Conservation (phyloP, 1,140 invertebrate species). For the Piezodorus guildinii region DNA sequence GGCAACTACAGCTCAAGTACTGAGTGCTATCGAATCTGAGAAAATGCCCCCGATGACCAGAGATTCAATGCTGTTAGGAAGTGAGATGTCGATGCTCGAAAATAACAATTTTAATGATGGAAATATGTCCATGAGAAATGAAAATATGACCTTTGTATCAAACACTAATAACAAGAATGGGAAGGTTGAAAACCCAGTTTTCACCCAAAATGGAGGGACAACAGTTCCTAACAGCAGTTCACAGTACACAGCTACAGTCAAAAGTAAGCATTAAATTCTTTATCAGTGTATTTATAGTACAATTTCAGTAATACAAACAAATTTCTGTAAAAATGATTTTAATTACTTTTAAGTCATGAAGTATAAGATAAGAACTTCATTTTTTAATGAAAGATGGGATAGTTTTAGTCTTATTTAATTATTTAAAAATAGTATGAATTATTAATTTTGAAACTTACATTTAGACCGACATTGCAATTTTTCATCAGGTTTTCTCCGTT, state of each 20-base stretch:
- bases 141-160: slow-evolving; percentile 22
- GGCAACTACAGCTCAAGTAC: slow-evolving; percentile 30
- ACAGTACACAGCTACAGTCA: slow-evolving; percentile 38
- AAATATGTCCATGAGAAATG: slow-evolving; percentile 20
- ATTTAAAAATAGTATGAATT: too few species aligned
- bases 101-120: slow-evolving; percentile 19
- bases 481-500: too few species aligned
- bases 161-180: slow-evolving; percentile 22
- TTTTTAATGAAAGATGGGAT: too few species aligned
- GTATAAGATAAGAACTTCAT: too few species aligned
- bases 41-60: slow-evolving; percentile 32
- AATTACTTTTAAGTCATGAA: too few species aligned
- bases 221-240: slow-evolving; percentile 19
- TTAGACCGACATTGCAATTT: too few species aligned
- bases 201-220: slow-evolving; percentile 26
- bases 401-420: too few species aligned
- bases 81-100: slow-evolving; percentile 16
- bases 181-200: slow-evolving; percentile 32
- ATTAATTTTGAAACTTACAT: too few species aligned
- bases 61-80: slow-evolving; percentile 26
- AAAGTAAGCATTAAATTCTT: slow-evolving; percentile 35
- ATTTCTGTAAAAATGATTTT: too few species aligned
- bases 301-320: too few species aligned
- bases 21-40: slow-evolving; percentile 32
- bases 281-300: too few species aligned